A percentile compares a stretch with the other conserved stretches of the same genome.
phyloP scores from a whole-genome alignment of 1,140 invertebrate species.

The Plectrocnemia conspersa region DNA sequence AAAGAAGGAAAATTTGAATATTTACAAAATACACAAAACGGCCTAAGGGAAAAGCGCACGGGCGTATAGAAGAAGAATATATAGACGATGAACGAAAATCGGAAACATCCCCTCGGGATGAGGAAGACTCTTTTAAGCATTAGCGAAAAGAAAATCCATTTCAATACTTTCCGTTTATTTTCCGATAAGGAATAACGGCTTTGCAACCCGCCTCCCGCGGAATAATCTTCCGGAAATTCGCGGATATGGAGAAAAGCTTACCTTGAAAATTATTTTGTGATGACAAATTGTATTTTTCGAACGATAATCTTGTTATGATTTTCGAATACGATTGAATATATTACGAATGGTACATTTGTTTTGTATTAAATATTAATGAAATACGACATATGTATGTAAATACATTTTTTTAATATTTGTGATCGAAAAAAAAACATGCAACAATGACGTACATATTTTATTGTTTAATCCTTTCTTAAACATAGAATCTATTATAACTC shows the following conservation, averaged over 20 bases:
- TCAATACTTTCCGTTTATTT: conserved; percentile 27
- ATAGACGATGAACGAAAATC: conserved; percentile 31
- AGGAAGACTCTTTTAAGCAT: conserved; percentile 31
- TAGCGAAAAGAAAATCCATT: conserved; percentile 30
- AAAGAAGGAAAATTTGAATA: conserved; percentile 33
- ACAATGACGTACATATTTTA: too few species aligned
- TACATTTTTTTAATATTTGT: too few species aligned
- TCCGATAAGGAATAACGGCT: conserved; percentile 28
- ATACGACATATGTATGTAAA: too few species aligned
- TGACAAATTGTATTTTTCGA: too few species aligned
- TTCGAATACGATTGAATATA: too few species aligned
- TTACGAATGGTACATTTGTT: too few species aligned
- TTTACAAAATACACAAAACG: conserved; percentile 27
- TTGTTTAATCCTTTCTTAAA: too few species aligned
- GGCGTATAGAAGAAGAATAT: conserved; percentile 27
- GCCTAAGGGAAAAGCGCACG: conserved; percentile 22
- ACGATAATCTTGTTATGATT: too few species aligned
- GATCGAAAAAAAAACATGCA: too few species aligned
- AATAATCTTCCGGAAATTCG: conserved; percentile 13
- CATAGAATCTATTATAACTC: not conserved
- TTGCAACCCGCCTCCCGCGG: not conserved
- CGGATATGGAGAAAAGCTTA: too few species aligned
- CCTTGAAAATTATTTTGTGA: too few species aligned
- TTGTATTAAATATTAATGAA: too few species aligned
- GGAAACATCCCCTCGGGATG: conserved; percentile 21